Base-by-base conservation (phyloP, 2,797 vertebrate genomes). In the Coccyzus lansbergi region DNA sequence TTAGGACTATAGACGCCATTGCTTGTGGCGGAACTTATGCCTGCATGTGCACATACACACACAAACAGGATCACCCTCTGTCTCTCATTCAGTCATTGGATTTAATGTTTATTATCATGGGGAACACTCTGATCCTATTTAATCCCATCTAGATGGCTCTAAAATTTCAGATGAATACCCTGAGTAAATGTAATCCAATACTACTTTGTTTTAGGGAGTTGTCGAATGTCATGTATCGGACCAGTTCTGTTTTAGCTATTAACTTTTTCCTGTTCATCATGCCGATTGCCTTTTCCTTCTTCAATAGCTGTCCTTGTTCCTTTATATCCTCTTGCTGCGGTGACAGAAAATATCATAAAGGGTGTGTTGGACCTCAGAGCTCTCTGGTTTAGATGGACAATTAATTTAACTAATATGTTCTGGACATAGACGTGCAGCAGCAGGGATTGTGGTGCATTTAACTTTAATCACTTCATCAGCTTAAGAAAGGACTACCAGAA, bases 141-240 rank as follows among this genome's bases (percentile, higher is more conserved):
- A 95, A 96, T 91, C 95, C 94, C 67, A 36, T 88, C 80, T 94
- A 94, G 91, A 67, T 91, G 83, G 80, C 65, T 95, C 89, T 93
- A 94, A 89, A 95, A 94, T 95, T 94, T 96, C 87, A 91, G 52
- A 51, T 2, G 5, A 82, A 88, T 80, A 83, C 69, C 16, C 72
- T 46, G 76, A 3, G 51, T 56, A 94, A 95, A 83, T 63, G 55
- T 88, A 88, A 93, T 85, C 79, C 83, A 65, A 93, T 49, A 78
- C 58, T 15, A 44, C n/a, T 89, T 93, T 80, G 72, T 74, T 94
- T 93, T 36, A 89, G 86, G 59, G 69, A 86, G 79, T 25, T 72
- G 51, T 67, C 86, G 83, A 86, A 93, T 21, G 48, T 72, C 69
- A 59, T 46, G 10, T 48, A 87, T 62, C 24, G 69, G 60, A 70